These are phyloP conservation scores for Drosophila histrio DNA, from an alignment of 2,888 invertebrate genomes.

Conservation along the genomic window DNA sequence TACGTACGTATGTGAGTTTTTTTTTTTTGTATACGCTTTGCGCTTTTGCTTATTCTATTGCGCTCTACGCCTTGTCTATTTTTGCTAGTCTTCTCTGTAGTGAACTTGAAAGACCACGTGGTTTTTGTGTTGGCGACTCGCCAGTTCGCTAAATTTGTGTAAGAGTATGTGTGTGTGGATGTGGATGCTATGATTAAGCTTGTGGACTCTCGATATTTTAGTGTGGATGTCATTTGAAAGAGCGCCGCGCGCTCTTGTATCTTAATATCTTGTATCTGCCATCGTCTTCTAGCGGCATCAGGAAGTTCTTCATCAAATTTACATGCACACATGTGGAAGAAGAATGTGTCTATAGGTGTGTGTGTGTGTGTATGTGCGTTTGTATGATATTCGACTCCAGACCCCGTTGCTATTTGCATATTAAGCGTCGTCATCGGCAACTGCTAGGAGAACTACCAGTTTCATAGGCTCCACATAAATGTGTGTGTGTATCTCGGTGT, in stretches of 20 bases:
- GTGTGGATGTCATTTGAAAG: conserved; percentile 55
- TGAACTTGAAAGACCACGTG: conserved; percentile 80
- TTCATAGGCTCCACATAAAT: conserved; percentile 18
- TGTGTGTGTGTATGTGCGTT: conserved; percentile 6
- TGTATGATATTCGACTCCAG: conserved; percentile 28
- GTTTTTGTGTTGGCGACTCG: conserved; percentile 56
- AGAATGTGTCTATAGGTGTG: conserved; percentile 11
- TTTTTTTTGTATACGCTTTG: conserved; percentile 48
- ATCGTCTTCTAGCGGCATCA: conserved; percentile 58
- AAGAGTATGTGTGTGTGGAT: conserved; percentile 24
- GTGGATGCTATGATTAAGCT: conserved; percentile 52
- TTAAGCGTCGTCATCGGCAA: conserved; percentile 49
- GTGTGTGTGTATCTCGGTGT: not conserved
- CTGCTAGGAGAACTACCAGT: conserved; percentile 22
- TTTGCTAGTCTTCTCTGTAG: conserved; percentile 52
- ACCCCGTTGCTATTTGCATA: conserved; percentile 45
- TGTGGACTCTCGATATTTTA: conserved; percentile 34
- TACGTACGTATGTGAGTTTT: conserved; percentile 2
- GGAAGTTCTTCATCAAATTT: conserved; percentile 75
- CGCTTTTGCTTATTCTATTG: conserved; percentile 58
- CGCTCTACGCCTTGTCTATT: conserved; percentile 64
- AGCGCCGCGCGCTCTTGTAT: conserved; percentile 38
- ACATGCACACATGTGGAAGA: conserved; percentile 43
- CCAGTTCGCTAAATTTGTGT: conserved; percentile 20
- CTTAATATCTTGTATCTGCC: conserved; percentile 33